Percentiles rank a stretch among this genome's conserved stretches.
These are phyloP conservation scores for Aspidiotus destructor DNA, from an alignment of 2,888 invertebrate genomes.

Conservation along the genomic window DNA sequence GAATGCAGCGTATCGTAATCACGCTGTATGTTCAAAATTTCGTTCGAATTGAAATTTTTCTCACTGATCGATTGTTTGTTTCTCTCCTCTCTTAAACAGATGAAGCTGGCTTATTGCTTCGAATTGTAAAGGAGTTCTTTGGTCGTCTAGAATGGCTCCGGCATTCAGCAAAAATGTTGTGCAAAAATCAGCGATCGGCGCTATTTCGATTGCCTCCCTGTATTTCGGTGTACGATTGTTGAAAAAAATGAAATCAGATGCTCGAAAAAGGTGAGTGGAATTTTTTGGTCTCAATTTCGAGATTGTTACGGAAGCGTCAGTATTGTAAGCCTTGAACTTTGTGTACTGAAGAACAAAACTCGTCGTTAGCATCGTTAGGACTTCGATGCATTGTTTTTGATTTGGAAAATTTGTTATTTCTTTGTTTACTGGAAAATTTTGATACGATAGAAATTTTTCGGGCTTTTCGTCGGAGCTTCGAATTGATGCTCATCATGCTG, in stretches of 20 bases:
- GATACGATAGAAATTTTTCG: too few species aligned
- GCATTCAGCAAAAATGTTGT: slow-evolving; percentile 17
- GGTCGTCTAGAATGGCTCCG: slow-evolving; percentile 1
- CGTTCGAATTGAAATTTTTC: too few species aligned
- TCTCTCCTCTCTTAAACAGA: too few species aligned
- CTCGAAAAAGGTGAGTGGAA: slow-evolving; percentile 10
- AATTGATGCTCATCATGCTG: too few species aligned
- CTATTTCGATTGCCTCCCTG: slow-evolving; percentile 11
- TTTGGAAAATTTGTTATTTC: too few species aligned
- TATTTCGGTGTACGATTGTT: slow-evolving; percentile 13
- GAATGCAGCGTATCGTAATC: too few species aligned
- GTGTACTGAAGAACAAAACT: not conserved
- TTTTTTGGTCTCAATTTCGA: not conserved
- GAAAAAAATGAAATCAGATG: slow-evolving; percentile 23
- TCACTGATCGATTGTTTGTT: too few species aligned
- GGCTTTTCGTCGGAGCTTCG: too few species aligned
- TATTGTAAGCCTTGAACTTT: slow-evolving; percentile 1
- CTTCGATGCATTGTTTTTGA: not conserved
- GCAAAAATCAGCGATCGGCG: slow-evolving; percentile 19
- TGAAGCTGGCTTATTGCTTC: too few species aligned
- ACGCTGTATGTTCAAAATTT: too few species aligned
- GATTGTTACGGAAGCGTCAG: not conserved
- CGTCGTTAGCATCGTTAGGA: slow-evolving; percentile 3
- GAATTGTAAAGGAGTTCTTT: too few species aligned
- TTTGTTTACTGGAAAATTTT: too few species aligned